A percentile compares a stretch with the other conserved stretches of the same genome.
Evolutionary conservation across 2,888 invertebrate species (phyloP).

Genomic region (Ceriagrion tenellum): DNA sequence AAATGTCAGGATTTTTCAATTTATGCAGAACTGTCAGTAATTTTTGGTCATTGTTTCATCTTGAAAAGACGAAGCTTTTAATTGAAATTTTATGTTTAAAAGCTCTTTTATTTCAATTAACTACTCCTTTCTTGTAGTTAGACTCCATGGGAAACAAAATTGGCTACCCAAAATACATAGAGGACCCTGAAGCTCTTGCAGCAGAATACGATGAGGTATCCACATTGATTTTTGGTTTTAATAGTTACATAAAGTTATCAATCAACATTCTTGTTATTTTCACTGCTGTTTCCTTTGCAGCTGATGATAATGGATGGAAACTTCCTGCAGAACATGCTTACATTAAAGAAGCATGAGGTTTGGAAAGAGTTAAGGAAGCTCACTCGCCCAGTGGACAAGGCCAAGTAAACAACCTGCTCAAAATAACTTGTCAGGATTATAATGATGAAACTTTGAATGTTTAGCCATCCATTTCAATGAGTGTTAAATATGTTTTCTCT

Average conservation of each 20-base stretch:
- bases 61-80: too few species aligned
- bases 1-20: too few species aligned
- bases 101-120: too few species aligned
- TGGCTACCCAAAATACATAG: slow-evolving; percentile 80
- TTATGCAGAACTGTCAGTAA: too few species aligned
- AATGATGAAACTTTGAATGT: neutral
- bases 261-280: neutral
- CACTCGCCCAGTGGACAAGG: slow-evolving; percentile 74
- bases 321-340: slow-evolving; percentile 75
- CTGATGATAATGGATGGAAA: slow-evolving; percentile 74
- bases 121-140: slow-evolving; percentile 72
- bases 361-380: slow-evolving; percentile 75
- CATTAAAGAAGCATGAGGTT: slow-evolving; percentile 74
- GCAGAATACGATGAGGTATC: slow-evolving; percentile 79
- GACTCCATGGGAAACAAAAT: slow-evolving; percentile 79
- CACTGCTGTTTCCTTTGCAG: slow-evolving; percentile 71
- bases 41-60: too few species aligned
- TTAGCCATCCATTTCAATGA: neutral
- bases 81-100: too few species aligned
- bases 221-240: slow-evolving; percentile 70
- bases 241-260: neutral
- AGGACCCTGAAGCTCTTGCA: slow-evolving; percentile 78
- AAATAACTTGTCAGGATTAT: neutral
- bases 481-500: neutral
- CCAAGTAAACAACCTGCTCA: slow-evolving; percentile 72